Conservation (phyloP, 2,797 vertebrate species). For the Platyrinchus mystaceus region DNA sequence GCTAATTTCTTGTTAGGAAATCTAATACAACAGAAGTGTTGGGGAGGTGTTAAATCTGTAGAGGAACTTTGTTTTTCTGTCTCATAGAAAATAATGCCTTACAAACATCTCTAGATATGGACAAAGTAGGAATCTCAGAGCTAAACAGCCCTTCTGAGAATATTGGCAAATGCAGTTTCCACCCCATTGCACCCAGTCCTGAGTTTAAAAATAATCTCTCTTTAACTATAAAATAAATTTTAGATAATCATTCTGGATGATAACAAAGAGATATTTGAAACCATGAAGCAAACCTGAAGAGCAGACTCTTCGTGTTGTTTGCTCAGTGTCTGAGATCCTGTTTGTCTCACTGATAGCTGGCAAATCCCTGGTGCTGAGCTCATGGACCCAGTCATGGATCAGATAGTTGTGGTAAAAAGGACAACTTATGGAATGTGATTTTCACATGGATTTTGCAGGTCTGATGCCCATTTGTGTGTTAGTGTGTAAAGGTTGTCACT, state of each 20-base stretch:
- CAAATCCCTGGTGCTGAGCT: background rate
- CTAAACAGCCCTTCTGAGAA: background rate
- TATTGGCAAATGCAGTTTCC: background rate
- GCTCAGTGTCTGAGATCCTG: background rate
- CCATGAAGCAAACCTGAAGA: background rate
- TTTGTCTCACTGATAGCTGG: background rate
- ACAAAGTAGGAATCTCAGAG: background rate
- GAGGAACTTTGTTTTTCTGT: background rate
- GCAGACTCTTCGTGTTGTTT: background rate
- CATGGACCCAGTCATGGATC: background rate
- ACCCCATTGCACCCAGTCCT: background rate
- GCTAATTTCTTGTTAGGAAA: background rate
- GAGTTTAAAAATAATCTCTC: background rate
- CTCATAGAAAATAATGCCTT: background rate
- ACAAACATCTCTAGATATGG: background rate
- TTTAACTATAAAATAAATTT: background rate
- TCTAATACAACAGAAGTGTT: background rate
- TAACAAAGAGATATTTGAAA: background rate
- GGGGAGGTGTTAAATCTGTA: background rate
- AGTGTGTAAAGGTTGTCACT: background rate
- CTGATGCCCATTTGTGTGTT: background rate
- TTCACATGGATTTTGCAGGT: background rate
- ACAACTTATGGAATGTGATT: background rate
- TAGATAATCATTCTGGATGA: background rate
- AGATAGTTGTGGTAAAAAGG: background rate